A percentile compares a stretch with the other conserved stretches of the same genome.
phyloP scores from a whole-genome alignment of 2,797 vertebrate genomes.

The Myripristis jacobus region DNA sequence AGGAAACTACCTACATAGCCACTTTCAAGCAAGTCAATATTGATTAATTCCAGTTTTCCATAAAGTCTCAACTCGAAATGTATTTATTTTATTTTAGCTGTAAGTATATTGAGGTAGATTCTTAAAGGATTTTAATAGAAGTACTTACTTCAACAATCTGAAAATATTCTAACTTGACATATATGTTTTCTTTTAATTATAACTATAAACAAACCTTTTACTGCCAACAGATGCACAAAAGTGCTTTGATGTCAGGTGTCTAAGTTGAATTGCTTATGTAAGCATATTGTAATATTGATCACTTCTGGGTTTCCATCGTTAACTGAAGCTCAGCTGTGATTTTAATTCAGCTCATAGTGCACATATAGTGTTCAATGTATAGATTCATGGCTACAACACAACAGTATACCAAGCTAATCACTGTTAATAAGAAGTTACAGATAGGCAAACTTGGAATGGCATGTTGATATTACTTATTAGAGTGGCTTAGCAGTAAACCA shows the following conservation, averaged over 20 bases:
- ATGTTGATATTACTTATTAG: neutral
- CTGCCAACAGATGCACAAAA: neutral
- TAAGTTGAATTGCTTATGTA: too few species aligned
- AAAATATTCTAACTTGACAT: too few species aligned
- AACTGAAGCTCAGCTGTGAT: neutral
- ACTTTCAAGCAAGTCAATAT: conserved; percentile 23
- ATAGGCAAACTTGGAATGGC: neutral
- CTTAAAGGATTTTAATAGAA: too few species aligned
- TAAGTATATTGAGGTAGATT: too few species aligned
- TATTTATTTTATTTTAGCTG: neutral
- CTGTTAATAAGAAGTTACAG: too few species aligned
- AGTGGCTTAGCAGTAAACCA: neutral
- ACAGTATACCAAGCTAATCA: neutral
- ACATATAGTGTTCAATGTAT: too few species aligned
- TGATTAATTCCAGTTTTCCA: conserved; percentile 1
- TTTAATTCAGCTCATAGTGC: neutral
- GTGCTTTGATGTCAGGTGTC: neutral
- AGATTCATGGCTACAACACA: neutral
- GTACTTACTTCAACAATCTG: too few species aligned
- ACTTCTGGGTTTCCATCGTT: neutral
- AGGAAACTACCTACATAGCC: conserved; percentile 21
- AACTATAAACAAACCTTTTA: too few species aligned
- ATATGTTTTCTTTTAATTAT: too few species aligned
- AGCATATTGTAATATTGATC: neutral
- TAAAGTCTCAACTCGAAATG: neutral